These are phyloP conservation scores for Antechinus flavipes DNA, from an alignment of 2,113 vertebrate genomes.

Conservation along the genomic window DNA sequence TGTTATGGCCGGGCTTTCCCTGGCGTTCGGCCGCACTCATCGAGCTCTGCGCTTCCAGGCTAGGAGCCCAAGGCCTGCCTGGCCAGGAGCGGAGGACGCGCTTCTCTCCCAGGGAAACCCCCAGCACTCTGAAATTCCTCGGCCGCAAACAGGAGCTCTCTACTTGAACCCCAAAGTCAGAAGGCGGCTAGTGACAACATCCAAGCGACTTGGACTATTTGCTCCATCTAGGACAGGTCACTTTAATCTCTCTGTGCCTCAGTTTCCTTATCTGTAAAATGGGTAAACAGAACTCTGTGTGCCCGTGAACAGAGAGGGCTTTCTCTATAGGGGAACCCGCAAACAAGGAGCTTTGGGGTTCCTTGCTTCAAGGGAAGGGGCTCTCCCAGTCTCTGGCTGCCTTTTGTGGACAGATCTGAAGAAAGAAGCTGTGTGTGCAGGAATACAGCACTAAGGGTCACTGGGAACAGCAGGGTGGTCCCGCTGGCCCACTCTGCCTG, in stretches of 20 bases:
- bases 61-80: background rate
- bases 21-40: constrained; percentile 59
- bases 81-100: background rate
- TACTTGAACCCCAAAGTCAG: background rate
- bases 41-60: background rate
- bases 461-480: background rate
- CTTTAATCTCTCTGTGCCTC: background rate
- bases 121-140: background rate
- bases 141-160: background rate
- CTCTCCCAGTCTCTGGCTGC: background rate
- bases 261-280: background rate
- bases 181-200: background rate
- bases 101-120: background rate
- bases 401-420: background rate
- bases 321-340: background rate
- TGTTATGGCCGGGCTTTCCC: constrained; percentile 83
- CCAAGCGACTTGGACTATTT: background rate
- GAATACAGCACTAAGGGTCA: background rate
- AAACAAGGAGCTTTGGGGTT: background rate
- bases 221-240: too few relatives aligned
- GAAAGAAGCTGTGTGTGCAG: background rate
- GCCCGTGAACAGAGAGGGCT: background rate
- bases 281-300: background rate
- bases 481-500: too few relatives aligned
- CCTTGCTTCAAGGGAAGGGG: background rate